Conservation (phyloP, 1,140 invertebrate genomes). For the Chionoecetes opilio region DNA sequence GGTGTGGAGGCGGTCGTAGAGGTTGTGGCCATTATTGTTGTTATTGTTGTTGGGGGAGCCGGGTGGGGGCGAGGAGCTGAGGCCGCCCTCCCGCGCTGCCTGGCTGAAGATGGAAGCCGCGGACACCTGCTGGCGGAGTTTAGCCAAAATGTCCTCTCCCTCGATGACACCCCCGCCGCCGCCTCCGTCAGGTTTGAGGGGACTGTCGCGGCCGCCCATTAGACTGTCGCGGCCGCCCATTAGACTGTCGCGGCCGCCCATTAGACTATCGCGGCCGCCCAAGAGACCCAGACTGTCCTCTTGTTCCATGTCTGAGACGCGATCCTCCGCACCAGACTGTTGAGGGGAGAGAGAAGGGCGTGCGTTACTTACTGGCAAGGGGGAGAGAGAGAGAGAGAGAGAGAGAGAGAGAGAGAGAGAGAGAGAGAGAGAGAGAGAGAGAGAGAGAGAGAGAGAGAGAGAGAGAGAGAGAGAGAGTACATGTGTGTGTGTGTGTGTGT, state of each 20-base stretch:
- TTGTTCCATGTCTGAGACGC: slow-evolving; percentile 80
- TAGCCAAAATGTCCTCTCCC: slow-evolving; percentile 80
- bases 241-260: slow-evolving; percentile 72
- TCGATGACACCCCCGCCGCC: slow-evolving; percentile 52
- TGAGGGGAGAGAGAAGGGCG: not conserved
- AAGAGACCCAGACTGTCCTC: slow-evolving; percentile 77
- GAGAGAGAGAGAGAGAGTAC: too few relatives aligned
- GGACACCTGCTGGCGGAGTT: slow-evolving; percentile 80
- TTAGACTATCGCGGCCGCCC: slow-evolving; percentile 73
- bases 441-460: not conserved
- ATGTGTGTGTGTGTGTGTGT: too few relatives aligned
- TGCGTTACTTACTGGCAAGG: not conserved
- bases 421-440: slow-evolving; percentile 58
- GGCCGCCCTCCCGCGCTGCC: slow-evolving; percentile 39
- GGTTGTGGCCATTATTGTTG: slow-evolving; percentile 77
- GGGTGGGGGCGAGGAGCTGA: slow-evolving; percentile 69
- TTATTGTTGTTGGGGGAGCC: slow-evolving; percentile 71
- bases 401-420: slow-evolving; percentile 50
- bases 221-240: slow-evolving; percentile 73
- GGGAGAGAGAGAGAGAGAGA: slow-evolving; percentile 59
- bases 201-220: slow-evolving; percentile 76
- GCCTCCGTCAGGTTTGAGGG: slow-evolving; percentile 68
- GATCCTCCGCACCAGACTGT: slow-evolving; percentile 79
- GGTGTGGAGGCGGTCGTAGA: slow-evolving; percentile 78
- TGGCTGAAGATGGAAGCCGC: slow-evolving; percentile 73